These are phyloP conservation scores for Mionectes macconnelli DNA, from an alignment of 2,113 vertebrate species.

Conservation along the genomic window DNA sequence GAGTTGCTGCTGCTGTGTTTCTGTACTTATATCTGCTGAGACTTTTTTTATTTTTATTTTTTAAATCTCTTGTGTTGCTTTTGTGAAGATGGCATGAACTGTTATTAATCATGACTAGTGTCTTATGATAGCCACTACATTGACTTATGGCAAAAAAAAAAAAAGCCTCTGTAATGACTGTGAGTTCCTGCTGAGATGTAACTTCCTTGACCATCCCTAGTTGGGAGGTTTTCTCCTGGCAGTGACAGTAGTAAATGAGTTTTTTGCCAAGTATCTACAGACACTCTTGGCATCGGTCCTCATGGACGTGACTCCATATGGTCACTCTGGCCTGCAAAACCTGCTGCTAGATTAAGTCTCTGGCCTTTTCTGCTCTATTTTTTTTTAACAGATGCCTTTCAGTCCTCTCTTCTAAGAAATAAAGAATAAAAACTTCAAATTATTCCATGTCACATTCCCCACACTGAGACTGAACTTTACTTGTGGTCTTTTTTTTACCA, in stretches of 20 bases:
- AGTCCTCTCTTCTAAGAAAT: background rate
- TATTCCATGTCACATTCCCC: background rate
- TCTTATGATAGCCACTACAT: background rate
- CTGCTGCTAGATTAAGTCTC: background rate
- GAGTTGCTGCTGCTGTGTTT: background rate
- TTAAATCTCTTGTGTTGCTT: background rate
- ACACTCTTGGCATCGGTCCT: background rate
- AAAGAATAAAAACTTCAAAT: background rate
- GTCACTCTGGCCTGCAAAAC: background rate
- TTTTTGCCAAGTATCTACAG: background rate
- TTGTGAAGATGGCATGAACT: background rate
- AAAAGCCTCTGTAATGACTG: background rate
- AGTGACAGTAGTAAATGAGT: background rate
- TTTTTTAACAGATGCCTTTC: background rate
- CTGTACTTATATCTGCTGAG: background rate
- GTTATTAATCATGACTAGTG: background rate
- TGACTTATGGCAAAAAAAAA: background rate
- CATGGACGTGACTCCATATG: background rate
- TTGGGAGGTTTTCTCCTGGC: background rate
- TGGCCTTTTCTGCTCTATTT: background rate
- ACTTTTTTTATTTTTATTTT: background rate
- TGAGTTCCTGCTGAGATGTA: background rate
- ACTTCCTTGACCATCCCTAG: background rate
- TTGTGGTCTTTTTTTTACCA: background rate
- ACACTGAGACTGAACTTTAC: background rate